Evolutionary conservation across 2,113 vertebrate species (phyloP).

Genomic region (Myiozetetes cayanensis): DNA sequence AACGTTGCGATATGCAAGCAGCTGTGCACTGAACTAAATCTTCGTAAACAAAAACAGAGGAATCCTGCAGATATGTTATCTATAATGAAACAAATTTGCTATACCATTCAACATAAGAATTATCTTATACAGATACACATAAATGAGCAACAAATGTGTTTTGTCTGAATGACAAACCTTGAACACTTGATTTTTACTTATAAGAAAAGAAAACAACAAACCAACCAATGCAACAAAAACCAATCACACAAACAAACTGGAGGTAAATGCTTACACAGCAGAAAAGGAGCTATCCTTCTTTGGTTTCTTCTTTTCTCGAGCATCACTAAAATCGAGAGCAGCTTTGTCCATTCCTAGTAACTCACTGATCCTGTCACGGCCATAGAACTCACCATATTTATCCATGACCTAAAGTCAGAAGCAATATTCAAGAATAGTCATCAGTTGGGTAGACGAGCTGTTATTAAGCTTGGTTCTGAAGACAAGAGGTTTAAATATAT

Average conservation of each 20-base stretch:
- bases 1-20: not conserved
- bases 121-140: not conserved
- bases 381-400: constrained; percentile 97
- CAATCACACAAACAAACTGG: not conserved
- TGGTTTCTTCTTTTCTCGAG: constrained; percentile 91
- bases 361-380: constrained; percentile 93
- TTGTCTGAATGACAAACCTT: not conserved
- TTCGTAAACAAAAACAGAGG: not conserved
- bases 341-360: constrained; percentile 95
- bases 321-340: constrained; percentile 92
- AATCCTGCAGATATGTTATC: not conserved
- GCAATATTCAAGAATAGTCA: not conserved
- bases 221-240: not conserved
- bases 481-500: not conserved
- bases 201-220: not conserved
- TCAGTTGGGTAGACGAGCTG: not conserved
- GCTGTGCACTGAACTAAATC: not conserved
- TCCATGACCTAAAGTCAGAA: constrained; percentile 88
- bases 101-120: not conserved
- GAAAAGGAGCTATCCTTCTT: constrained; percentile 92
- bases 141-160: not conserved
- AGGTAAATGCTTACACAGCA: constrained; percentile 85
- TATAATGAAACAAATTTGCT: not conserved
- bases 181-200: not conserved
- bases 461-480: not conserved